These are phyloP conservation scores for Hemithea aestivaria DNA, from an alignment of 2,888 invertebrate species.

Conservation along the genomic window DNA sequence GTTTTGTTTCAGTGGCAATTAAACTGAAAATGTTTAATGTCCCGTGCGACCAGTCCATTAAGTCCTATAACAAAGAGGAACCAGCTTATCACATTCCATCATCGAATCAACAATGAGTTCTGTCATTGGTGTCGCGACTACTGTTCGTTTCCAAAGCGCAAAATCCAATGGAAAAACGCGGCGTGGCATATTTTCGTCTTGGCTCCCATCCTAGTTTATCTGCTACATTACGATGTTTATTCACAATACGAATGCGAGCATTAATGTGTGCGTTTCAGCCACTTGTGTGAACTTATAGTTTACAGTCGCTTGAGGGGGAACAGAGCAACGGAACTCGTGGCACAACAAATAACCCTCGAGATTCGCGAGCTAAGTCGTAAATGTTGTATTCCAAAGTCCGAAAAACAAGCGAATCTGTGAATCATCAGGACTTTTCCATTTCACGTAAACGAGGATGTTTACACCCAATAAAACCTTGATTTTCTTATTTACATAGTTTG, in stretches of 20 bases:
- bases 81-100: constrained; percentile 52
- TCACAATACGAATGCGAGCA: constrained; percentile 77
- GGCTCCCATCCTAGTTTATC: constrained; percentile 80
- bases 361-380: constrained; percentile 27
- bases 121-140: constrained; percentile 51
- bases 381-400: constrained; percentile 19
- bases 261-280: constrained; percentile 71
- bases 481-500: constrained; percentile 20
- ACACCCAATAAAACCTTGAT: constrained; percentile 18
- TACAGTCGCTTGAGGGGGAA: constrained; percentile 36
- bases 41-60: neutral
- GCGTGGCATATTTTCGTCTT: constrained; percentile 78
- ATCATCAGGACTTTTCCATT: constrained; percentile 5
- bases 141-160: constrained; percentile 73
- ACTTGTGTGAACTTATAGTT: constrained; percentile 44
- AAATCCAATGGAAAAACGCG: constrained; percentile 78
- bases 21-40: constrained; percentile 12
- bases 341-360: too few relatives aligned
- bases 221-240: constrained; percentile 80
- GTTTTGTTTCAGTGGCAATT: constrained; percentile 17
- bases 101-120: constrained; percentile 58
- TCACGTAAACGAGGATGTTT: constrained; percentile 20
- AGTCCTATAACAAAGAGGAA: constrained; percentile 26
- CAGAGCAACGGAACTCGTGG: too few relatives aligned
- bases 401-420: constrained; percentile 7